These are phyloP conservation scores for Ptychochromis oligacanthus DNA, from an alignment of 2,113 vertebrate species.

Conservation along the genomic window DNA sequence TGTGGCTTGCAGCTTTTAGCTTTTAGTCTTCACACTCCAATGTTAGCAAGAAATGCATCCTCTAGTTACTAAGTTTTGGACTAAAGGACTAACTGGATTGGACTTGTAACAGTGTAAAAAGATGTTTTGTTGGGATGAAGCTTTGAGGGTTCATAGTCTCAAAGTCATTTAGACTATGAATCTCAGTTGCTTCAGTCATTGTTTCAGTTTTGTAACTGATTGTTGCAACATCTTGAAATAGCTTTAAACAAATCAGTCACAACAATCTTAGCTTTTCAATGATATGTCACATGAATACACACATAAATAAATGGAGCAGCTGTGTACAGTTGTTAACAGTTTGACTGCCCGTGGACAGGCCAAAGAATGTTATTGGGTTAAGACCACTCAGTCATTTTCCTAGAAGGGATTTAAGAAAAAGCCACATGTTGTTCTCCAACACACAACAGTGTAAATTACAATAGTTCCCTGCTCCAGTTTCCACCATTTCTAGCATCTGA, in stretches of 20 bases:
- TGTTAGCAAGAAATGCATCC: background rate
- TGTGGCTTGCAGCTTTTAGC: background rate
- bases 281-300: background rate
- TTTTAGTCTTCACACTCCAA: background rate
- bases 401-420: background rate
- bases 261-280: background rate
- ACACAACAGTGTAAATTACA: background rate
- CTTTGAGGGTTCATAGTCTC: background rate
- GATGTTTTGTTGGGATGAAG: background rate
- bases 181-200: too few relatives aligned
- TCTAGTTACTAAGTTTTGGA: background rate
- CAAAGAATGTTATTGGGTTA: background rate
- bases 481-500: fast-evolving
- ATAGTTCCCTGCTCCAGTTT: background rate
- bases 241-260: background rate
- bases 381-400: background rate
- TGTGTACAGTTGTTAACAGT: background rate
- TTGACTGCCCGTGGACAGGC: background rate
- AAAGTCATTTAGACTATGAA: too few relatives aligned
- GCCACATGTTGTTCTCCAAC: background rate
- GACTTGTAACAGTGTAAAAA: background rate
- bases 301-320: background rate
- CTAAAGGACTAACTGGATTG: background rate
- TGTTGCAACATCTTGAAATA: background rate
- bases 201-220: background rate